A percentile compares a stretch with the other conserved stretches of the same genome.
These are phyloP conservation scores for Styela plicata DNA, from an alignment of 23 tunicate species.

Conservation along the genomic window DNA sequence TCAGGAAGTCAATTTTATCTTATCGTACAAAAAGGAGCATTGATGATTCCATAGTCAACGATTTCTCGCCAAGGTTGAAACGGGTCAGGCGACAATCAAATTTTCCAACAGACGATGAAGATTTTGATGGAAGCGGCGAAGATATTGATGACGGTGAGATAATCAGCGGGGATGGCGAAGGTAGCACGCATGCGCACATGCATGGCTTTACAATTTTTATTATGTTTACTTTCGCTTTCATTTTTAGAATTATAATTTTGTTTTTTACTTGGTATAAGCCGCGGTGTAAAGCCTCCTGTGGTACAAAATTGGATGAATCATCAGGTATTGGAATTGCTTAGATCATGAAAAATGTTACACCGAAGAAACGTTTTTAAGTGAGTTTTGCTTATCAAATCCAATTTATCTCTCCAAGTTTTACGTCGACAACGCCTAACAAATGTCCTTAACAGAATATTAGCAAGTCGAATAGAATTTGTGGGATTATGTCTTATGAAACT, in stretches of 20 bases:
- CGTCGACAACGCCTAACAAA: no score
- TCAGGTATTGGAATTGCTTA: not conserved
- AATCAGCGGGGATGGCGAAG: constrained; percentile 1
- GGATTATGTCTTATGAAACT: no score
- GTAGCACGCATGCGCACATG: not conserved
- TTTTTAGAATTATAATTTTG: no score
- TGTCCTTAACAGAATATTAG: no score
- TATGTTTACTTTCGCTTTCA: no score
- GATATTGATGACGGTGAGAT: constrained; percentile 1
- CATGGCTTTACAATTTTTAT: not conserved
- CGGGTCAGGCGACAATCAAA: constrained; percentile 29
- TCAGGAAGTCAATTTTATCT: constrained; percentile 3
- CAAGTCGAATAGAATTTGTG: no score
- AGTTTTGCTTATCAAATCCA: no score
- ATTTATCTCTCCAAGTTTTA: no score
- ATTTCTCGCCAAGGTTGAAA: not conserved
- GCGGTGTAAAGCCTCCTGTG: no score
- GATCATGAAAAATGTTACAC: not conserved
- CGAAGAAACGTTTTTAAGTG: no score
- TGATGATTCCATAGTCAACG: not conserved
- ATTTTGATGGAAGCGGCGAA: constrained; percentile 53
- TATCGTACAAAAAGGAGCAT: constrained; percentile 15
- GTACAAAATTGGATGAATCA: not conserved
- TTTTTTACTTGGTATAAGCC: no score
- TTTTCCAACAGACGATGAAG: constrained; percentile 61